Evolutionary conservation across 1,140 invertebrate genomes (phyloP), one percentile per base, ranked within the genome.

Genomic region (Drosophila subpulchrella): DNA sequence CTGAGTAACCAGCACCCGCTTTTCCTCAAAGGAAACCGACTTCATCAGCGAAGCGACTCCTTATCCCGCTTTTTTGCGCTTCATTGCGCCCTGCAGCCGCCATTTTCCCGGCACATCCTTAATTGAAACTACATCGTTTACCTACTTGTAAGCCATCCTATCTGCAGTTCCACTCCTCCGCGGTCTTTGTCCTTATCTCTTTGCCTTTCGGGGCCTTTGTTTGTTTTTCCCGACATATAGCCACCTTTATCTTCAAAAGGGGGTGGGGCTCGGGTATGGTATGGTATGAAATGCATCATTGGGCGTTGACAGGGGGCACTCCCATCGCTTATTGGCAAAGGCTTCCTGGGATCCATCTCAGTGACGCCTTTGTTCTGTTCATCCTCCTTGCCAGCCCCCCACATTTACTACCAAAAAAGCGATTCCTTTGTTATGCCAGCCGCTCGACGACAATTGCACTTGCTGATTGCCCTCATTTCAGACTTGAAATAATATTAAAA

Each of bases 401-500:
- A 46, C 48, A 59, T 47, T 57, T 51, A 51, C 46, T 68, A 81
- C 67, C 65, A 70, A 78, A 68, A 54, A 82, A 63, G 27, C 51
- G 72, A 62, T 48, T 79, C 78, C 75, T 90, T 89, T 89, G 85
- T 89, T 89, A 81, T 90, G 81, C 80, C 88, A 84, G 84, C 85
- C 77, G 81, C 74, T 89, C 77, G 61, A 66, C 77, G 85, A 89
- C 84, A 89, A 89, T 89, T 89, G 84, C 74, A 67, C 84, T 71
- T 79, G 80, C 80, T 89, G 84, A 89, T 89, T 89, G 84, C 84
- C 84, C 84, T 89, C 84, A 89, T 89, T 89, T 84, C 84, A 89
- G 77, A 81, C 84, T 84, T 90, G 84, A 89, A 89, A 89, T 89
- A 89, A 89, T 89, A 89, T 89, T 89, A 89, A 84, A 88, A 89